A percentile compares a stretch with the other conserved stretches of the same genome.
Conservation (phyloP, 2,113 vertebrate species). For the Corythoichthys haematopterus region DNA sequence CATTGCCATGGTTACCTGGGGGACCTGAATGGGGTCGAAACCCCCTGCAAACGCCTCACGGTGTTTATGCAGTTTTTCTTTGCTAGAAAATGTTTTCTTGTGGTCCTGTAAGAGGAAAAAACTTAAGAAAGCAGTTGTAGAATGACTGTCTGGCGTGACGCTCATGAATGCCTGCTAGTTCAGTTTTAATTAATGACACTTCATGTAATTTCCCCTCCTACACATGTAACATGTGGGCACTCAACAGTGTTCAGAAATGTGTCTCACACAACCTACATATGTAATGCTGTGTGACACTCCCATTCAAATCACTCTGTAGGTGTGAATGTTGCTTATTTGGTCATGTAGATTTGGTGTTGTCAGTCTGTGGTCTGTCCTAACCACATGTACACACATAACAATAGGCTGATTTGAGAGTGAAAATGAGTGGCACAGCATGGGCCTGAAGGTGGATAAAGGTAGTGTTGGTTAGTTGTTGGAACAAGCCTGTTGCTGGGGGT, state of each 20-base stretch:
- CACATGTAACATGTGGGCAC: slow-evolving; percentile 25
- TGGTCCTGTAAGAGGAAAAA: slow-evolving; percentile 5
- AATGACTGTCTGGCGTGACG: slow-evolving; percentile 24
- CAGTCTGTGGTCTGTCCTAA: slow-evolving; percentile 30
- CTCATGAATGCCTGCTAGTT: slow-evolving; percentile 1
- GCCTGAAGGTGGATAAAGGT: slow-evolving; percentile 50
- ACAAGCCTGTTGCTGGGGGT: slow-evolving; percentile 65
- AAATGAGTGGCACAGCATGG: slow-evolving; percentile 48
- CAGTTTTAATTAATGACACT: slow-evolving; percentile 7
- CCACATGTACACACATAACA: slow-evolving; percentile 27
- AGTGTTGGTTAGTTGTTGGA: slow-evolving; percentile 57
- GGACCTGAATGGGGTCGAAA: slow-evolving; percentile 67
- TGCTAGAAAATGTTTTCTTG: slow-evolving; percentile 21
- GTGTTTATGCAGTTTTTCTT: slow-evolving; percentile 40
- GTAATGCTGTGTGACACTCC: slow-evolving; percentile 15
- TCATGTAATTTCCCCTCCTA: slow-evolving; percentile 28
- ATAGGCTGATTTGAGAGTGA: slow-evolving; percentile 58
- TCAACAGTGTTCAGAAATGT: slow-evolving; percentile 4
- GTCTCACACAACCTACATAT: neutral
- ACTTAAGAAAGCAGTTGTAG: slow-evolving; percentile 15
- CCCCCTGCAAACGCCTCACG: slow-evolving; percentile 54
- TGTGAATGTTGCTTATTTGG: slow-evolving; percentile 40
- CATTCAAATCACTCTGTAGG: slow-evolving; percentile 46
- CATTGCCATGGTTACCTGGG: slow-evolving; percentile 74
- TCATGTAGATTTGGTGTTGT: slow-evolving; percentile 38